phyloP scores from a whole-genome alignment of 2,797 vertebrate species.

The Smutsia gigantea region DNA sequence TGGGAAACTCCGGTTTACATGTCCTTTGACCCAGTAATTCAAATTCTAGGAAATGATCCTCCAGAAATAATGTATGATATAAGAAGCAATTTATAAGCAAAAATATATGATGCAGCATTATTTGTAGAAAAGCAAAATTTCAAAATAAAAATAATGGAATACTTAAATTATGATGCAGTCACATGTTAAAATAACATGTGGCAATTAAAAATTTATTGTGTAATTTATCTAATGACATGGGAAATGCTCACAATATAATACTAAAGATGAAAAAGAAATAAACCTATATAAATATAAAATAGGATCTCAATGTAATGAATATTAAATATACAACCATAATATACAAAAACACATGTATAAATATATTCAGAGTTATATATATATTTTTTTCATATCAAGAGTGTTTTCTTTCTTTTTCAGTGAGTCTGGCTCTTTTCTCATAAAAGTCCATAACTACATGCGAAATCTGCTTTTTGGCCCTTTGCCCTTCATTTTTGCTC shows the following conservation, averaged over 20 bases:
- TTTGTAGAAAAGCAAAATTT: neutral
- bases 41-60: slow-evolving; percentile 43
- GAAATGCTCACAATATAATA: neutral
- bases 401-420: neutral
- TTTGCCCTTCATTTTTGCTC: neutral
- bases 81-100: neutral
- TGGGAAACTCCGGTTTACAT: neutral
- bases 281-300: neutral
- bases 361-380: neutral
- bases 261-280: neutral
- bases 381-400: neutral
- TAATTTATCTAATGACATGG: neutral
- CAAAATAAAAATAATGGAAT: neutral
- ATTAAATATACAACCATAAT: neutral
- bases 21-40: neutral
- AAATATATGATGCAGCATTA: neutral
- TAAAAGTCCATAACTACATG: neutral
- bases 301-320: neutral
- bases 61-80: neutral
- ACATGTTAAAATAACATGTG: neutral
- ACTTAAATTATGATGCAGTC: neutral
- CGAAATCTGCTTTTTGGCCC: no score
- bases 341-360: neutral
- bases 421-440: neutral
- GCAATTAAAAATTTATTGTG: neutral